These are phyloP conservation scores for Tiliqua scincoides DNA, from an alignment of 2,113 vertebrate genomes.

Conservation along the genomic window DNA sequence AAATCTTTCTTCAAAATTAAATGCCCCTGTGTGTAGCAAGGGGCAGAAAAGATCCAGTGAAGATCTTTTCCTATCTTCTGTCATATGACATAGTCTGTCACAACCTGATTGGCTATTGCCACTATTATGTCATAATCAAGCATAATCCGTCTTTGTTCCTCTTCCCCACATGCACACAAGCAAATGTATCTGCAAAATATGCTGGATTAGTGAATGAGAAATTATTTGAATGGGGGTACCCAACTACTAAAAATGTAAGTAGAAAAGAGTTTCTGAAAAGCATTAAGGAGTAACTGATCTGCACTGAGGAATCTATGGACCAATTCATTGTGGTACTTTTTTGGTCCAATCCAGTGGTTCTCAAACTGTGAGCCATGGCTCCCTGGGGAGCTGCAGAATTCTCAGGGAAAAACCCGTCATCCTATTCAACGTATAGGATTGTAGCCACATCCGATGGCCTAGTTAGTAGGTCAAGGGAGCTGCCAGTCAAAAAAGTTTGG, in stretches of 20 bases:
- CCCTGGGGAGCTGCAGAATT: too few species aligned
- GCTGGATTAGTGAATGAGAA: not conserved
- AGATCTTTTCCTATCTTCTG: too few species aligned
- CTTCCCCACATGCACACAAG: too few species aligned
- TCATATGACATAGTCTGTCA: too few species aligned
- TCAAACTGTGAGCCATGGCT: too few species aligned
- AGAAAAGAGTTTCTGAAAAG: not conserved
- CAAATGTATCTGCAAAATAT: not conserved
- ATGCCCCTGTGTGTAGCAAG: not conserved
- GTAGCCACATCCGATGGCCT: too few species aligned
- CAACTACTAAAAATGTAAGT: not conserved
- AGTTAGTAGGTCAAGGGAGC: too few species aligned
- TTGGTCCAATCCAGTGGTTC: not conserved
- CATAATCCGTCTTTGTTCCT: not conserved
- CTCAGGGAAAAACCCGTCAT: too few species aligned
- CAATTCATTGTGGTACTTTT: not conserved
- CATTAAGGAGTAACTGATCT: not conserved
- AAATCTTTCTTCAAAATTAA: constrained; percentile 24
- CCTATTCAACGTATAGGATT: too few species aligned
- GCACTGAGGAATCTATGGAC: not conserved
- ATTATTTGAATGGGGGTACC: not conserved
- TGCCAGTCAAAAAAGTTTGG: too few species aligned
- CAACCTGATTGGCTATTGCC: too few species aligned
- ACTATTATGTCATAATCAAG: too few species aligned
- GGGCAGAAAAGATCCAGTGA: not conserved